Conservation (phyloP, 2,888 invertebrate species). For the Sesia apiformis region DNA sequence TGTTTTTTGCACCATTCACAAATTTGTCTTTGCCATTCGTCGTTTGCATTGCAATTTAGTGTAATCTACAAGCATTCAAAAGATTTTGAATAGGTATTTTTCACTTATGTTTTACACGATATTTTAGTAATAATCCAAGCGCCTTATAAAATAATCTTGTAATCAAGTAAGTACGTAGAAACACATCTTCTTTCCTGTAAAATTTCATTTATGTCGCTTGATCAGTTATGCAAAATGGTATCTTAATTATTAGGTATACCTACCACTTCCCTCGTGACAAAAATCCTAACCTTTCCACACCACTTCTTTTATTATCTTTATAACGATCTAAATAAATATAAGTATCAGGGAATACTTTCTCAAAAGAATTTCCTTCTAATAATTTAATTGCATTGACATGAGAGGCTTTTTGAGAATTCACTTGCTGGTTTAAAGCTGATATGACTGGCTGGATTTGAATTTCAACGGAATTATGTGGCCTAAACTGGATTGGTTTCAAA, state of each 20-base stretch:
- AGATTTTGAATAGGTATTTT: too few species aligned
- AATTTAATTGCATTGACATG: constrained; percentile 8
- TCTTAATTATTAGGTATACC: too few species aligned
- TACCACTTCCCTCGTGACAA: neutral
- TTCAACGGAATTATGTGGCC: constrained; percentile 11
- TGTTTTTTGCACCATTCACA: too few species aligned
- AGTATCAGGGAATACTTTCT: constrained; percentile 22
- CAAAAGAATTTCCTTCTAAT: constrained; percentile 12
- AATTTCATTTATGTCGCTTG: neutral
- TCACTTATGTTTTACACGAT: too few species aligned
- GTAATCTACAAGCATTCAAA: too few species aligned
- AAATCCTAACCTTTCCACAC: neutral
- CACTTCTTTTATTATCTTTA: constrained; percentile 8
- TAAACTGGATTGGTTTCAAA: constrained; percentile 16
- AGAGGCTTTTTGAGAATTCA: constrained; percentile 6
- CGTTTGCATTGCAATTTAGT: too few species aligned
- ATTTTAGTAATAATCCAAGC: too few species aligned
- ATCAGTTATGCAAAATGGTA: neutral
- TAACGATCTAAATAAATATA: constrained; percentile 28
- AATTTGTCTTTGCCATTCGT: too few species aligned
- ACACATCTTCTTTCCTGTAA: too few species aligned
- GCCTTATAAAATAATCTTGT: too few species aligned
- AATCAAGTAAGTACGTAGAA: too few species aligned
- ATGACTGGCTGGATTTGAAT: constrained; percentile 14
- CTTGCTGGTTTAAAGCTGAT: constrained; percentile 11